Base-by-base conservation (phyloP, 2,888 invertebrate genomes). In the Archips crataeganus region DNA sequence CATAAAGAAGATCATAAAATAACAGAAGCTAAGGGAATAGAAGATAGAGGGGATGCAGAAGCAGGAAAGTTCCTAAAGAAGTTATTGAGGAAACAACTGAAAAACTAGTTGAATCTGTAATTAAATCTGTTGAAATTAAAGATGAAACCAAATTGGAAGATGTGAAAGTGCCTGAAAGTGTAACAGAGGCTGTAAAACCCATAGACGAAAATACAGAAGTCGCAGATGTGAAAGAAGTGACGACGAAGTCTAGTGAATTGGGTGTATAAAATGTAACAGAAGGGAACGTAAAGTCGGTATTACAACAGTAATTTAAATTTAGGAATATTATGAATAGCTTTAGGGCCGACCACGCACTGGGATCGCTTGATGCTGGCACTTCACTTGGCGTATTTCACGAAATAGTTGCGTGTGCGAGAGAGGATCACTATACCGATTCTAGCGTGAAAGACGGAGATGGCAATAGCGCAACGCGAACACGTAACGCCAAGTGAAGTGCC, bases 161-260 rank as follows among this genome's bases (percentile, higher is more conserved):
- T 61, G 54, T 49, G 23, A 62, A 39, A n/a, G 61, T 64, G 49
- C 36, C 9, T 42, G 39, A 70, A 32, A 23, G 45, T n/a, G 42
- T 57, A 1, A 61, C 47, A n/a, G 69, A 54, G n/a, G 60, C 60
- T 67, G 15, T 11, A 32, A 42, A 49, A 4, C n/a, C 2, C 1
- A 23, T 9, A 54, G 51, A 15, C 13, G 15, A 15, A 2, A 23
- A 9, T 23, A 15, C 15, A 15, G 8, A 49, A 36, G 51, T 45
- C 51, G 15, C 57, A 57, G 64, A 69, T 10, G 11, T 15, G 1
- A 49, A 11, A 32, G 49, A 49, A 39, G 39, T 47, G 47, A 13
- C 42, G 66, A 66, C 65, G 49, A 47, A 36, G 36, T 74, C 66
- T 62, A 62, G 67, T 51, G 66, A 54, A 51, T 49, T 70, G 13